These are phyloP conservation scores for Agriopis marginaria DNA, from an alignment of 2,888 invertebrate species.

Conservation along the genomic window DNA sequence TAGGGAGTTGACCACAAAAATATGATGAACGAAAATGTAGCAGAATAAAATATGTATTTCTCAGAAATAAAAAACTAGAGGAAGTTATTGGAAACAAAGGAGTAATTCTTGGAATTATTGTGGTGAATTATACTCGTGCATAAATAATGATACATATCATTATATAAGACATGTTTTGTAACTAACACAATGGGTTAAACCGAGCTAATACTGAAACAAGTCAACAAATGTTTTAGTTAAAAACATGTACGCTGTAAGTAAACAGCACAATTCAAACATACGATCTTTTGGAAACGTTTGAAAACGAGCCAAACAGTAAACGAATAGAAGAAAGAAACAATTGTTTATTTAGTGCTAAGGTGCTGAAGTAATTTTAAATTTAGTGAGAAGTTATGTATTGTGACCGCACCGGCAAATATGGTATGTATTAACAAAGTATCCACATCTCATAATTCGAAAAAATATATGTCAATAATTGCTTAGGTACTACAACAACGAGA, in stretches of 20 bases:
- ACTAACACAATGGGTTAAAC: constrained; percentile 2
- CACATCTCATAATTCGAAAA: constrained; percentile 19
- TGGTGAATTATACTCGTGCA: constrained; percentile 5
- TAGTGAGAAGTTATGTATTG: background rate
- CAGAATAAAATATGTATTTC: background rate
- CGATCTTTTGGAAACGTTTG: background rate
- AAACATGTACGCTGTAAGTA: constrained; percentile 3
- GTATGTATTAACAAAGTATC: background rate
- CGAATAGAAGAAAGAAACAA: constrained; percentile 1
- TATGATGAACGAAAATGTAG: background rate
- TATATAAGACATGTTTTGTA: constrained; percentile 5
- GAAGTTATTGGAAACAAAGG: background rate
- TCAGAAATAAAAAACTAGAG: background rate
- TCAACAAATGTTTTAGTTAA: constrained; percentile 11
- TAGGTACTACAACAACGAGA: constrained; percentile 32
- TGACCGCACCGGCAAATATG: background rate
- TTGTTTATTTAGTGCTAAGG: background rate
- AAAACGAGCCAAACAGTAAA: background rate
- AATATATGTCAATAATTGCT: constrained; percentile 8
- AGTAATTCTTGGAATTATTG: constrained; percentile 13
- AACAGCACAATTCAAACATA: background rate
- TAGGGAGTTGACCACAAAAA: background rate
- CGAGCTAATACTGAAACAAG: constrained; percentile 6
- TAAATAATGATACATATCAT: constrained; percentile 4
- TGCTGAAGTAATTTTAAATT: background rate